These are phyloP conservation scores for Epistrophe eligans DNA, from an alignment of 2,888 invertebrate species.

Conservation along the genomic window DNA sequence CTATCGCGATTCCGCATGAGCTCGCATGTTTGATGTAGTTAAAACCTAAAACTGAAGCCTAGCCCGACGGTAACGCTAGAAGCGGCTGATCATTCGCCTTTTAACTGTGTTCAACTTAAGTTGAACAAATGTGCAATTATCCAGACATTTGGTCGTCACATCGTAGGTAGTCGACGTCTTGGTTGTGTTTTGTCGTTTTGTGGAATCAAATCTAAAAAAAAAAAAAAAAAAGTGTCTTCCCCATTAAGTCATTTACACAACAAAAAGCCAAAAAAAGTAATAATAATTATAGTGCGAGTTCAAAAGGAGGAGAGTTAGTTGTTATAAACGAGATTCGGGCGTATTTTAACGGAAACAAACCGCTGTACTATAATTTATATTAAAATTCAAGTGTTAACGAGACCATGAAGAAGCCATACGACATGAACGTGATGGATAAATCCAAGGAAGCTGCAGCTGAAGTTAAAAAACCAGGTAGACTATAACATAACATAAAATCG, in stretches of 20 bases:
- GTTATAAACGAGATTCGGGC: not conserved
- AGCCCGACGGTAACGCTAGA: conserved; percentile 44
- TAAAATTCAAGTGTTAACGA: conserved; percentile 6
- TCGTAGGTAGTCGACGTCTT: not conserved
- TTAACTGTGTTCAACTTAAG: conserved; percentile 68
- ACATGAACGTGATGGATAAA: conserved; percentile 21
- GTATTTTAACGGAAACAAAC: not conserved
- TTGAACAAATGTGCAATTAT: conserved; percentile 65
- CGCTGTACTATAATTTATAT: conserved; percentile 4
- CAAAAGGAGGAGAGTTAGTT: conserved; percentile 3
- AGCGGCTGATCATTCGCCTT: conserved; percentile 70
- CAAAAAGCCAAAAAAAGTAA: not conserved
- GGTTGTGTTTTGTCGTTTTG: conserved; percentile 53
- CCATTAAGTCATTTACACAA: conserved; percentile 8
- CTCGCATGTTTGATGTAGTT: conserved; percentile 45
- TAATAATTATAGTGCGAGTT: conserved; percentile 1
- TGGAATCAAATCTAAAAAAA: conserved; percentile 33
- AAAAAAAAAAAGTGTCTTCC: conserved; percentile 30
- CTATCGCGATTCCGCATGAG: conserved; percentile 42
- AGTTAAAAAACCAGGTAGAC: conserved; percentile 25
- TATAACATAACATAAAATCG: not conserved
- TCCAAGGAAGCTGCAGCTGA: conserved; percentile 17
- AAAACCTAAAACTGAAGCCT: conserved; percentile 38
- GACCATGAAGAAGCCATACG: conserved; percentile 19
- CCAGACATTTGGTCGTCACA: conserved; percentile 26